Conservation (phyloP, 2,113 vertebrate species). For the Prionailurus bengalensis region DNA sequence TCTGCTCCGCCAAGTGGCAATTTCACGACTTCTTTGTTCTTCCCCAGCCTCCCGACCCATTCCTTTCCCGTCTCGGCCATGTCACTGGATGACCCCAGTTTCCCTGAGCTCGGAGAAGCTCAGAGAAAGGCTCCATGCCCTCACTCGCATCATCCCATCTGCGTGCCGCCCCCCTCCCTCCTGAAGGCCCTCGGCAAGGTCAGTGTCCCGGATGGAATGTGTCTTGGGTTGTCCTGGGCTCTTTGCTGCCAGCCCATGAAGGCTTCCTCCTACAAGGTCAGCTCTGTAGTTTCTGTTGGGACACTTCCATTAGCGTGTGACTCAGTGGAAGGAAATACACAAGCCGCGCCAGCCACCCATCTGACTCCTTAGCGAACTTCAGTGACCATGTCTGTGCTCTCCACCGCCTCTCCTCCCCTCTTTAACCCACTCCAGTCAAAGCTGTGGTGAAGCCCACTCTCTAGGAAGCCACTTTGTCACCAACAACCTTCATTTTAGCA, state of each 20-base stretch:
- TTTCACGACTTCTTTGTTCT: not conserved
- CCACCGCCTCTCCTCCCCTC: fast-evolving
- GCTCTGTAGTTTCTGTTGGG: not conserved
- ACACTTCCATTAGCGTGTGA: not conserved
- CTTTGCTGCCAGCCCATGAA: not conserved
- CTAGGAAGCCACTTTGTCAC: not conserved
- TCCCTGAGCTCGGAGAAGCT: not conserved
- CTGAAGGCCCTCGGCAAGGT: not conserved
- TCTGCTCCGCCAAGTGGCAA: not conserved
- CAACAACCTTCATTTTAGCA: not conserved
- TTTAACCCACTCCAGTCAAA: too few species aligned
- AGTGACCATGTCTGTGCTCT: not conserved
- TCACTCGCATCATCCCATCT: fast-evolving
- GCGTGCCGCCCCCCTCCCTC: not conserved
- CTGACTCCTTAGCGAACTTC: not conserved
- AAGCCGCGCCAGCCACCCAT: fast-evolving
- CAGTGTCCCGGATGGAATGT: not conserved
- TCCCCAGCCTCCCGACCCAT: not conserved
- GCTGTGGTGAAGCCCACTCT: not conserved
- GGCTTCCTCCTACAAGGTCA: not conserved
- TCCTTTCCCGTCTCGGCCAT: not conserved
- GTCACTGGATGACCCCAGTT: not conserved
- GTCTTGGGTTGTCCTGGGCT: not conserved
- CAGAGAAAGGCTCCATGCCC: fast-evolving
- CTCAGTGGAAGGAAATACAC: not conserved